Percentiles rank a stretch among this genome's conserved stretches.
phyloP scores from a whole-genome alignment of 2,888 invertebrate species.

The Synergus laeviventris region DNA sequence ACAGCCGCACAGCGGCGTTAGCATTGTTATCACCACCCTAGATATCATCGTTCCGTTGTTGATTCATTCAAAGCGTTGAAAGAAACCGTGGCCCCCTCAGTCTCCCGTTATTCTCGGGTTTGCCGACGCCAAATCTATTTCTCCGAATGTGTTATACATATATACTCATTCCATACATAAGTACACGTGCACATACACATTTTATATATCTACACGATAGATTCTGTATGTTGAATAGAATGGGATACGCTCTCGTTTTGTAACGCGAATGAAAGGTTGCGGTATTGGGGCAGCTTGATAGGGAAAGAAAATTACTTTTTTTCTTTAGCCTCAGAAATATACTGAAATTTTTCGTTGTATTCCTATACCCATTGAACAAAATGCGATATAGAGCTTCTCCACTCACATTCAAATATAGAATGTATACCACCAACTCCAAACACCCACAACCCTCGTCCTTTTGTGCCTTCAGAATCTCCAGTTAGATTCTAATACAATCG shows the following conservation, averaged over 20 bases:
- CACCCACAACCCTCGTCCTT: conserved; percentile 45
- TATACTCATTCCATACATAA: conserved; percentile 39
- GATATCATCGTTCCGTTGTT: conserved; percentile 62
- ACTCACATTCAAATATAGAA: background rate
- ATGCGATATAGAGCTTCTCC: conserved; percentile 51
- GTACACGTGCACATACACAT: background rate
- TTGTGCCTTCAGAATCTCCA: conserved; percentile 66
- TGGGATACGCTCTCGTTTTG: conserved; percentile 50
- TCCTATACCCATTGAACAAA: conserved; percentile 47
- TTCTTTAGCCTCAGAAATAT: conserved; percentile 44
- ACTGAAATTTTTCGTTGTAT: conserved; percentile 50
- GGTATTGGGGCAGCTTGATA: conserved; percentile 45
- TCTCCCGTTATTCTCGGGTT: conserved; percentile 50
- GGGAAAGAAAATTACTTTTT: conserved; percentile 56
- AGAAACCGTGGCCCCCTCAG: conserved; percentile 54
- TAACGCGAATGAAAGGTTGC: conserved; percentile 53
- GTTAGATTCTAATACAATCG: conserved; percentile 62
- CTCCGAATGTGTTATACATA: conserved; percentile 55
- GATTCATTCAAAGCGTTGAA: conserved; percentile 65
- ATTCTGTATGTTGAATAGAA: conserved; percentile 41
- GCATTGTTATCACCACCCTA: conserved; percentile 60
- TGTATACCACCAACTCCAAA: conserved; percentile 46
- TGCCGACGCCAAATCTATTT: conserved; percentile 58
- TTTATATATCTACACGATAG: background rate
- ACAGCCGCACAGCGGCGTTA: conserved; percentile 47